These are phyloP conservation scores for Trichonephila inaurata DNA, from an alignment of 1,140 invertebrate species.

Conservation along the genomic window DNA sequence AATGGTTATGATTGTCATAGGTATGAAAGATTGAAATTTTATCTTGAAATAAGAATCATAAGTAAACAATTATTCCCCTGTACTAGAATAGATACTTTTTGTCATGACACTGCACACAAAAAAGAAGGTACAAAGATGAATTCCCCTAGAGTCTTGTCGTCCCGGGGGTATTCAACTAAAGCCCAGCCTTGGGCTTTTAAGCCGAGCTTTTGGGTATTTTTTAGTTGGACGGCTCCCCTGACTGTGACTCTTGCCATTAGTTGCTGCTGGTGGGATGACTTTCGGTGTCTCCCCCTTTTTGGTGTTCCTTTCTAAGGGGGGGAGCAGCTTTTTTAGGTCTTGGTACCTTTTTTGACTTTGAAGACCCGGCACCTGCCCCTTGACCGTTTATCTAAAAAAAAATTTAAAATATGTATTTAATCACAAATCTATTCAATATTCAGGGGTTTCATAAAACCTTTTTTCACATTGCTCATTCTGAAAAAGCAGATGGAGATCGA, in stretches of 20 bases:
- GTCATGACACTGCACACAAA: neutral
- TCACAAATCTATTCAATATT: neutral
- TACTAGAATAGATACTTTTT: neutral
- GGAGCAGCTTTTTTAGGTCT: neutral
- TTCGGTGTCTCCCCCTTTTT: constrained; percentile 21
- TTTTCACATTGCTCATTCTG: no score
- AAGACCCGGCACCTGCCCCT: constrained; percentile 45
- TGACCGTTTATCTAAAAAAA: constrained; percentile 44
- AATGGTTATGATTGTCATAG: no score
- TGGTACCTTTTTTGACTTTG: constrained; percentile 49
- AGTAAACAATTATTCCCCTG: neutral
- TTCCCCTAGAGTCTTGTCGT: constrained; percentile 56
- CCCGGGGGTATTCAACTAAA: constrained; percentile 64
- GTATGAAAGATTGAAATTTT: no score
- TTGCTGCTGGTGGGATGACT: neutral
- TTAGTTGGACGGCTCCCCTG: neutral
- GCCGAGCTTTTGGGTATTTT: neutral
- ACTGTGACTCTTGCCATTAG: constrained; percentile 31
- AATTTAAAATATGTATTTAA: neutral
- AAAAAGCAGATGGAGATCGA: no score
- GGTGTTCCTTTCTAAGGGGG: neutral
- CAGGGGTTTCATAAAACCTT: no score
- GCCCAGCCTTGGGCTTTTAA: constrained; percentile 32
- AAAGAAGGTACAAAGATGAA: neutral
- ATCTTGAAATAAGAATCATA: neutral